Evolutionary conservation across 2,888 invertebrate species (phyloP), one percentile per base, ranked within the genome.

Genomic region (Dasypogon diadema): DNA sequence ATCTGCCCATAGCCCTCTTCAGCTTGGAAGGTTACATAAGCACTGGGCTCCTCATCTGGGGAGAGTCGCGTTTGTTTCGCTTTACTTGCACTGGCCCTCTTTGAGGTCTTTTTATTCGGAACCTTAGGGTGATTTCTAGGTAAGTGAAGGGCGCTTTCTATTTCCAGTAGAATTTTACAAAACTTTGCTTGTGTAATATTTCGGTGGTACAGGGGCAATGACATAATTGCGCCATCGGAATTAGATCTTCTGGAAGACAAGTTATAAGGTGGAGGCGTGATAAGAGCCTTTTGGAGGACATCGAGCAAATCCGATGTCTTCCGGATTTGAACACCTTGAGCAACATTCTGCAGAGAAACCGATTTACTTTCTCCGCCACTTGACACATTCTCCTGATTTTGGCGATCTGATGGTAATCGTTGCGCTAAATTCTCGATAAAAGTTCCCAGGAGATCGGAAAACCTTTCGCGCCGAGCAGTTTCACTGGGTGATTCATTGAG

Each of bases 21-120:
- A 2, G 87, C 87, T 81, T 90, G 89, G 81, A 91, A 91, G 63
- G 89, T 89, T 8, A 90, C 90, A 80, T 90, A 91, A 48, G 89
- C 88, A 80, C 88, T 89, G 8, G 90, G 90, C 60, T 88, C 86
- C 12, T 88, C 84, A 18, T 85, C 84, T 70, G 87, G 81, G 14
- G 83, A 81, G 77, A 82, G 82, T 12, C 84, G 82, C 24, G 82
- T 81, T 22, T 78, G 78, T 58, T 77, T 80, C 6, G 68, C 77
- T 21, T 82, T 87, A 30, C 79, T 79, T 18, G 79, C 76, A 54
- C 79, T 5, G 74, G 51, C 42, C 84, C 80, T 77, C 80, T 80
- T 83, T 81, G 55, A 81, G 80, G 70, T 83, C 83, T 78, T 83
- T 84, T 46, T 83, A 81, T 79, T 84, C 83, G 75, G 82, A 81